Conservation (phyloP, 2,888 invertebrate genomes). For the Lepidochitona cinerea region DNA sequence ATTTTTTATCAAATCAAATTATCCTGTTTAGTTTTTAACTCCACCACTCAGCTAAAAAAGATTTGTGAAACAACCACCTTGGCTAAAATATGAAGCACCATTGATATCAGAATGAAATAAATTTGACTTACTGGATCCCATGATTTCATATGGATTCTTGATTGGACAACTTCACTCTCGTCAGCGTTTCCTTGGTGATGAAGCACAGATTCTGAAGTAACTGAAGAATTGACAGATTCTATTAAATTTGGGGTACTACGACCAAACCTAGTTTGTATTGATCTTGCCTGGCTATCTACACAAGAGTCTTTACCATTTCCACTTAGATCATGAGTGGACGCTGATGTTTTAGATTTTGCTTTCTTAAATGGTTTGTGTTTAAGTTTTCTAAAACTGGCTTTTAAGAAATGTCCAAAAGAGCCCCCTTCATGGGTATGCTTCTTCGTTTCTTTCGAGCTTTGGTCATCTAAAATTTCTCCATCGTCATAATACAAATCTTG, state of each 20-base stretch:
- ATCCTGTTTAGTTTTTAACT: too few species aligned
- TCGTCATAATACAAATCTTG: not conserved
- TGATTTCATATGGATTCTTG: conserved; percentile 54
- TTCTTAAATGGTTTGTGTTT: not conserved
- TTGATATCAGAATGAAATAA: not conserved
- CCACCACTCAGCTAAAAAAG: too few species aligned
- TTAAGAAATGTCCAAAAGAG: not conserved
- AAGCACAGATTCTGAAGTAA: not conserved
- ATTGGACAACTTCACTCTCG: conserved; percentile 43
- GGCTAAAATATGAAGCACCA: too few species aligned
- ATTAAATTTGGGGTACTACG: not conserved
- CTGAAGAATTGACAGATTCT: not conserved
- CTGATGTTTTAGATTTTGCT: not conserved
- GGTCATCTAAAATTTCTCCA: too few species aligned
- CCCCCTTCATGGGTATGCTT: too few species aligned
- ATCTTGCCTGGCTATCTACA: not conserved
- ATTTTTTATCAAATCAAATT: too few species aligned
- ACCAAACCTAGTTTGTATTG: not conserved
- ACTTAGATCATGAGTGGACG: not conserved
- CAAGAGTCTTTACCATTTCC: not conserved
- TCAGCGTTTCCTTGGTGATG: conserved; percentile 14
- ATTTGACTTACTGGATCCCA: conserved; percentile 67
- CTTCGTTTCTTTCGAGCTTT: too few species aligned
- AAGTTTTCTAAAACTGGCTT: not conserved
- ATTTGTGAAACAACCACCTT: too few species aligned